Evolutionary conservation across 2,113 vertebrate genomes (phyloP).

Genomic region (Megaptera novaeangliae): DNA sequence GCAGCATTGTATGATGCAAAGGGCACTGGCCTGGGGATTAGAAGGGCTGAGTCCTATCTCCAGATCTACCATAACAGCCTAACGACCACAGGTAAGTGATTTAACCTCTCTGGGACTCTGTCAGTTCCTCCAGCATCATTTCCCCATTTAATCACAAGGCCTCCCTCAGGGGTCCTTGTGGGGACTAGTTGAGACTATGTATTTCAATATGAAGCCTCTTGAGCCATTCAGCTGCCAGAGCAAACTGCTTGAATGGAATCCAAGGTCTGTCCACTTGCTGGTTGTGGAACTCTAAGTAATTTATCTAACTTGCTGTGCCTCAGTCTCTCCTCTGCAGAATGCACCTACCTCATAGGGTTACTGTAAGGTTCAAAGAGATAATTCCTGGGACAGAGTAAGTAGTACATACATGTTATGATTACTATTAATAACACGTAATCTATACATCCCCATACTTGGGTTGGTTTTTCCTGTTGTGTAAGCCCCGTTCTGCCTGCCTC

Average conservation of each 20-base stretch:
- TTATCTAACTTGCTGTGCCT: background rate
- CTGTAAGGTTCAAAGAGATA: background rate
- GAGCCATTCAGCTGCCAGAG: background rate
- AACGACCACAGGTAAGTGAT: background rate
- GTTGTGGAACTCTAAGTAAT: background rate
- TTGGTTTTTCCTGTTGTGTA: background rate
- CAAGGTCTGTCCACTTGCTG: background rate
- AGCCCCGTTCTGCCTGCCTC: background rate
- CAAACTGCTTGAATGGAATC: background rate
- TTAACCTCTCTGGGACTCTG: background rate
- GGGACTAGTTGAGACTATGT: background rate
- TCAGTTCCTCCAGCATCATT: background rate
- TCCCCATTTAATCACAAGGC: background rate
- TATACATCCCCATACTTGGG: too few species aligned
- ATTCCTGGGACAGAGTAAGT: background rate
- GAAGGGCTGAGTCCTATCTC: background rate
- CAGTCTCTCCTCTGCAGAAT: background rate
- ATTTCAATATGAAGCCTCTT: background rate
- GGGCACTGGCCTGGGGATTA: background rate
- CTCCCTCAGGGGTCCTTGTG: background rate
- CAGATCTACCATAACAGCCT: background rate
- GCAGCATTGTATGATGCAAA: background rate
- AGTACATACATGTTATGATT: background rate
- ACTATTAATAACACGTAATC: background rate
- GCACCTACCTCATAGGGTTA: background rate